Evolutionary conservation across 2,113 vertebrate species (phyloP).

Genomic region (Oreotragus oreotragus): DNA sequence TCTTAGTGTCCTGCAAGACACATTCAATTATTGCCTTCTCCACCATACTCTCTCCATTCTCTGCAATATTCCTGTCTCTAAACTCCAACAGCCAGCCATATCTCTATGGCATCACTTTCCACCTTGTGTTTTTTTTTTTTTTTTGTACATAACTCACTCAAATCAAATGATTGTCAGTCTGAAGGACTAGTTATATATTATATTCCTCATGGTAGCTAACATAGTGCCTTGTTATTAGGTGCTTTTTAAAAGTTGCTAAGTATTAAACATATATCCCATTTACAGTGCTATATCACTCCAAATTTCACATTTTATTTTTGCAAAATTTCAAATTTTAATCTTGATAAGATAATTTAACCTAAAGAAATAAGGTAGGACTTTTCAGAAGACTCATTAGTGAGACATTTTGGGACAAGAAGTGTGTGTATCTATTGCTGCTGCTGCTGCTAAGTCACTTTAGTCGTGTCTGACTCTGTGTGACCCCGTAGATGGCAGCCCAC

Average conservation of each 20-base stretch:
- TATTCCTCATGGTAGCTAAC: not conserved
- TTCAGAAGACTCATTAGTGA: not conserved
- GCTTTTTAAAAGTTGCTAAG: not conserved
- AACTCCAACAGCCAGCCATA: not conserved
- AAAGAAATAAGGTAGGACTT: not conserved
- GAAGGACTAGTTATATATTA: not conserved
- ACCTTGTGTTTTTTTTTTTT: not conserved
- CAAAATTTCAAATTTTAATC: slow-evolving; percentile 22
- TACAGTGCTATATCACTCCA: not conserved
- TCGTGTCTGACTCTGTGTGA: fast-evolving
- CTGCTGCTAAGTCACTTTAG: too few relatives aligned
- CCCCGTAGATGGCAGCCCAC: too few relatives aligned
- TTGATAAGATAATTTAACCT: slow-evolving; percentile 7
- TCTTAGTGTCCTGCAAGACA: not conserved
- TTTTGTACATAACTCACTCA: not conserved
- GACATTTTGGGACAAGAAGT: not conserved
- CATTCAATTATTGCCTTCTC: not conserved
- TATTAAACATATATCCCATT: not conserved
- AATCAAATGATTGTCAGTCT: not conserved
- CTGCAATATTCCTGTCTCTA: not conserved
- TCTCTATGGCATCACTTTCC: not conserved
- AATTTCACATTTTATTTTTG: not conserved
- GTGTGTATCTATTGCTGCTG: not conserved
- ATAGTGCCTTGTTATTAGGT: not conserved
- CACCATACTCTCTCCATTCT: not conserved